Percentiles rank a stretch among this genome's conserved stretches.
phyloP scores from a whole-genome alignment of 2,888 invertebrate genomes.

The Conops quadrifasciatus region DNA sequence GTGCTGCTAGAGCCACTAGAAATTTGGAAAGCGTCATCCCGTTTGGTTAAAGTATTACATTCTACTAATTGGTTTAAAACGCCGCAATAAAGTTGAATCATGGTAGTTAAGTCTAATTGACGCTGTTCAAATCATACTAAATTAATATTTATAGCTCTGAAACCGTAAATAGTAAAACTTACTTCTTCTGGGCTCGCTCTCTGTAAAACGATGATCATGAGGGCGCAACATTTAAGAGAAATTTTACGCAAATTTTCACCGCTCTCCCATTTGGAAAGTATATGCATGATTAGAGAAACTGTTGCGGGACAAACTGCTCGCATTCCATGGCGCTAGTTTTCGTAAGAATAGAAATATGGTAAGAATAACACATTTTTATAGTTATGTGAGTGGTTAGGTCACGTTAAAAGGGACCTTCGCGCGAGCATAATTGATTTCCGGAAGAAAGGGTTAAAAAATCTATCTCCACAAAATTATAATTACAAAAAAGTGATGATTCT shows the following conservation, averaged over 20 bases:
- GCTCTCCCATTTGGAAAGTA: constrained; percentile 66
- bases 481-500: no score
- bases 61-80: constrained; percentile 59
- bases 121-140: constrained; percentile 61
- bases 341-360: neutral
- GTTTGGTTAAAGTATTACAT: constrained; percentile 56
- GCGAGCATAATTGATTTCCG: no score
- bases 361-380: neutral
- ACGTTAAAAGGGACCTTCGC: no score
- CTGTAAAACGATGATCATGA: constrained; percentile 69
- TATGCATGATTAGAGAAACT: constrained; percentile 68
- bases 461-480: no score
- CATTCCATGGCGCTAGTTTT: constrained; percentile 68
- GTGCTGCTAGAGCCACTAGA: constrained; percentile 52
- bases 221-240: constrained; percentile 68
- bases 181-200: constrained; percentile 69
- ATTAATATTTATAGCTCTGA: constrained; percentile 21
- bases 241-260: constrained; percentile 63
- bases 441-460: no score
- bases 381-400: neutral
- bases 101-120: constrained; percentile 68
- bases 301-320: constrained; percentile 72
- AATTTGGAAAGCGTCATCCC: constrained; percentile 56
- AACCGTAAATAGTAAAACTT: constrained; percentile 41
- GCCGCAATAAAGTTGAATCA: constrained; percentile 65